These are phyloP conservation scores for Trigoniulus corallinus DNA, from an alignment of 1,140 invertebrate species.

Conservation along the genomic window DNA sequence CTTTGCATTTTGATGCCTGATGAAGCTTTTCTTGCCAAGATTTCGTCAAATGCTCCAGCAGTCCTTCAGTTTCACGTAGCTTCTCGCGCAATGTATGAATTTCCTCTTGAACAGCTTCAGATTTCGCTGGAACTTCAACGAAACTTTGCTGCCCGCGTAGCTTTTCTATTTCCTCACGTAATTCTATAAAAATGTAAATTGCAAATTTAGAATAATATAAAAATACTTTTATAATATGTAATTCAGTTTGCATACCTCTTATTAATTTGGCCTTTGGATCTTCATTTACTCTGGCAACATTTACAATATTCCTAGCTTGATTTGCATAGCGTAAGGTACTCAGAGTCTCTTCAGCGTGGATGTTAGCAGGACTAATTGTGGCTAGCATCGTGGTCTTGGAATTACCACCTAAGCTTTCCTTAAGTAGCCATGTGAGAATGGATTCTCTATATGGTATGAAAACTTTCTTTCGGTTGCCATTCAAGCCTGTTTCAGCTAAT, in stretches of 20 bases:
- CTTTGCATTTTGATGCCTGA: conserved; percentile 22
- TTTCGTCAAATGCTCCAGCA: conserved; percentile 21
- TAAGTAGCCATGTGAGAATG: conserved; percentile 20
- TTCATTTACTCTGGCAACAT: conserved; percentile 58
- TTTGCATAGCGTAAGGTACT: conserved; percentile 55
- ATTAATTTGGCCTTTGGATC: conserved; percentile 49
- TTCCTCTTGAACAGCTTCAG: conserved; percentile 22
- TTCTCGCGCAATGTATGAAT: conserved; percentile 16
- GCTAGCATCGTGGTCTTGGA: conserved; percentile 47
- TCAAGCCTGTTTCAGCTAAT: conserved; percentile 32
- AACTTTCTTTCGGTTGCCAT: conserved; percentile 31
- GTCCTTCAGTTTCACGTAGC: conserved; percentile 15
- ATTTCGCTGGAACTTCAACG: too few relatives aligned
- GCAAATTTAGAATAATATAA: neutral
- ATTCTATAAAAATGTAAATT: conserved; percentile 21
- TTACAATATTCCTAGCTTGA: conserved; percentile 67
- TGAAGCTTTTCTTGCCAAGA: conserved; percentile 24
- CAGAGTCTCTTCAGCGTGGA: conserved; percentile 61
- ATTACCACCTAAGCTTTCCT: conserved; percentile 47
- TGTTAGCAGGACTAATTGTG: conserved; percentile 55
- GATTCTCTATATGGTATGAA: conserved; percentile 39
- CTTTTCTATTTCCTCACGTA: conserved; percentile 48
- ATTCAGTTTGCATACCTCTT: too few relatives aligned
- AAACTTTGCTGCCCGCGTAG: conserved; percentile 38
- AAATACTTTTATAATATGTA: conserved; percentile 10